Evolutionary conservation across 1,140 invertebrate species (phyloP).

Genomic region (Semibalanus balanoides): DNA sequence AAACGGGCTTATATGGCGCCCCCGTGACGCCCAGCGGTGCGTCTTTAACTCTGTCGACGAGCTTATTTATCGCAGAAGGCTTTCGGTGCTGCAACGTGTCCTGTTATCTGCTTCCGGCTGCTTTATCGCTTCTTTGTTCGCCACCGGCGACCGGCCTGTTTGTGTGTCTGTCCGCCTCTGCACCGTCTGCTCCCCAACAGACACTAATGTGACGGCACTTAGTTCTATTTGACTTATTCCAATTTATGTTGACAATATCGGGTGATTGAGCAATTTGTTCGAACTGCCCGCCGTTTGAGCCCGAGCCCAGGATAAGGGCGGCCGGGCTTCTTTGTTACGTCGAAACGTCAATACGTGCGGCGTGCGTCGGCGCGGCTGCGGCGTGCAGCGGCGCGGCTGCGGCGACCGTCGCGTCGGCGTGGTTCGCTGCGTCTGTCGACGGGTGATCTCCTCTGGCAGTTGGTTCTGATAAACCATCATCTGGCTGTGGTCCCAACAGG

Average conservation of each 20-base stretch:
- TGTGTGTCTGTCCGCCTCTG: background rate
- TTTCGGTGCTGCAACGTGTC: background rate
- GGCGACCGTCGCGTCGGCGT: no score
- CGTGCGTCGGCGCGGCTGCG: background rate
- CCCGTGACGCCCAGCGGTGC: background rate
- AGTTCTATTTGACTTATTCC: constrained; percentile 2
- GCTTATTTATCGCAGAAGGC: background rate
- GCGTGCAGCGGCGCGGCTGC: no score
- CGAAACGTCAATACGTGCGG: background rate
- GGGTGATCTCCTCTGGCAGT: no score
- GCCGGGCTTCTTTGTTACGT: background rate
- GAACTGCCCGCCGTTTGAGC: background rate
- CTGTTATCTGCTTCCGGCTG: background rate
- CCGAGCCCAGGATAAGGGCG: background rate
- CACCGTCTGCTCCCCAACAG: background rate
- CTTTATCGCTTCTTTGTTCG: background rate
- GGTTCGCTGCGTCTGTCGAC: no score
- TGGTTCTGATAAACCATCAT: no score
- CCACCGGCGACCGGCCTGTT: background rate
- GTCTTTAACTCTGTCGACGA: background rate
- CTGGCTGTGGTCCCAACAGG: no score
- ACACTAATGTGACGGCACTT: background rate
- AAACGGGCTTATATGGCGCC: background rate
- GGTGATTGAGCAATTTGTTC: background rate
- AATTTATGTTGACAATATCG: background rate